Evolutionary conservation across 2,113 vertebrate genomes (phyloP), one percentile per base, ranked within the genome.

Genomic region (Microcebus lehilahytsara): DNA sequence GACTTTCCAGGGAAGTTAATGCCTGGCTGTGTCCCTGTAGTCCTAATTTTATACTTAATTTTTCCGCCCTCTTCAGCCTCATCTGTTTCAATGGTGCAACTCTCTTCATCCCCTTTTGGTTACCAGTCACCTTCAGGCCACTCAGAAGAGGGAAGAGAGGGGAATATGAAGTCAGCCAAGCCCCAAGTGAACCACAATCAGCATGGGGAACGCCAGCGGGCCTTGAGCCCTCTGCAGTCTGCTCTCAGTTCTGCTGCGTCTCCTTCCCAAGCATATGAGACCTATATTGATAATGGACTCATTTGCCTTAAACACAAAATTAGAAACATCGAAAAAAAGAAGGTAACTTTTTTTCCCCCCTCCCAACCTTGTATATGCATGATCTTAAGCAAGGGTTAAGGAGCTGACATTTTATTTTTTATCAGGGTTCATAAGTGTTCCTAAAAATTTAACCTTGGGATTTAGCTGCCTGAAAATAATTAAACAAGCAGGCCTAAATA

Each of bases 241-340:
- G 89, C 98, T 90, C 98, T 99, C 78, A 98, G 98, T 89, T 98
- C 98, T 42, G 97, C 98, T 27, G 86, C 98, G 16, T 98, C 99
- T 34, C 92, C 98, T 75, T 99, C 99, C 97, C 99, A 99, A 27
- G 99, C 99, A 0, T 99, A 99, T 6, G 99, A 99, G 85, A 99
- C 98, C 62, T 99, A 99, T 94, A 99, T 99, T 64, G 99, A 99
- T 78, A 99, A 99, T 27, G 99, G 99, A 83, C 99, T 99, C 88
- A 99, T 99, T 98, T 99, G 99, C 98, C 99, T 99, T 94, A 99
- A 99, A 97, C 99, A 99, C 99, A 99, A 99, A 98, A 99, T 99
- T 58, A 99, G 99, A 95, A 99, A 99, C 98, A 98, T 99, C 91
- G 99, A 99, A 98, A 99, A 99, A 97, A 99, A 99, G 97, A 99